Conservation (phyloP, 2,888 invertebrate genomes). For the Acanthosepion lycidas region DNA sequence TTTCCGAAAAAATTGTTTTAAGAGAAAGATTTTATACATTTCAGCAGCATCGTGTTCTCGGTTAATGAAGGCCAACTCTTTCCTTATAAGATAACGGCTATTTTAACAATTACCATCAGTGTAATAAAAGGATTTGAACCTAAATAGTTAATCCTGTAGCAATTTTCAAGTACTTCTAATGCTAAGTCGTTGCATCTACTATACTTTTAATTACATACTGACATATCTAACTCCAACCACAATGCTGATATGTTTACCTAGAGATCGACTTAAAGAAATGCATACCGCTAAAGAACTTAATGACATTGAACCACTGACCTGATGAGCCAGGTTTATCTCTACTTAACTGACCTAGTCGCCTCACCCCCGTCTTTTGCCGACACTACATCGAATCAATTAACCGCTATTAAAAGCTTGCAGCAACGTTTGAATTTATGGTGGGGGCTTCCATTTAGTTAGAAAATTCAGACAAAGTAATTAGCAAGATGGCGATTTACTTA, state of each 20-base stretch:
- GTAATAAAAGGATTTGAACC: too few relatives aligned
- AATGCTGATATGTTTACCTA: background rate
- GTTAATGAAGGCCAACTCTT: too few relatives aligned
- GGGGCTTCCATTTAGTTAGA: background rate
- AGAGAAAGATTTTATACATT: too few relatives aligned
- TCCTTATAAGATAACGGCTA: too few relatives aligned
- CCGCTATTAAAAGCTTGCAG: background rate
- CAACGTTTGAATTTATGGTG: background rate
- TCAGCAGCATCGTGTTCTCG: too few relatives aligned
- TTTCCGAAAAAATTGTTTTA: too few relatives aligned
- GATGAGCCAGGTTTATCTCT: background rate
- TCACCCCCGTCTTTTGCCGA: background rate
- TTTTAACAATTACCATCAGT: too few relatives aligned
- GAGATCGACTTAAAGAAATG: background rate
- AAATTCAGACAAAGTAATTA: background rate
- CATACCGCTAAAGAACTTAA: background rate
- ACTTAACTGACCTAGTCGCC: background rate
- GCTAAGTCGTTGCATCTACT: too few relatives aligned
- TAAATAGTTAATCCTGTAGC: too few relatives aligned
- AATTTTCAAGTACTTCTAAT: too few relatives aligned
- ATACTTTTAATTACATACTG: too few relatives aligned
- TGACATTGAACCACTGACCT: background rate
- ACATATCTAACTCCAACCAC: too few relatives aligned
- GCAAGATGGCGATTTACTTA: background rate
- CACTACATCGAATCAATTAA: background rate